Percentiles rank a stretch among this genome's conserved stretches.
These are phyloP conservation scores for Machimus atricapillus DNA, from an alignment of 2,888 invertebrate species.

Conservation along the genomic window DNA sequence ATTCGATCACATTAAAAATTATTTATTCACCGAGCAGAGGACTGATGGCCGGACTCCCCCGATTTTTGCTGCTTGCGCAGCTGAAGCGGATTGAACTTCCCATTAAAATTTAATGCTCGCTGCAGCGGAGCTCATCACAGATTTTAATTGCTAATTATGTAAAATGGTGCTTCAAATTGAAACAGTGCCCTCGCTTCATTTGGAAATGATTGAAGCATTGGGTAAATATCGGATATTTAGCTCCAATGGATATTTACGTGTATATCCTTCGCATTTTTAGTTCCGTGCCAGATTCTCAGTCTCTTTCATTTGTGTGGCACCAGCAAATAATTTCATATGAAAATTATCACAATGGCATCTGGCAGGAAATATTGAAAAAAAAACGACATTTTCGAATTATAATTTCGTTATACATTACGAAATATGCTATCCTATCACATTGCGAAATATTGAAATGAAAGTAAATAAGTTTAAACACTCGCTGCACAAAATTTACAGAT, in stretches of 20 bases:
- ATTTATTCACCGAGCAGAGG: not conserved
- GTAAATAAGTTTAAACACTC: conserved; percentile 38
- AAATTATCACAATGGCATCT: not conserved
- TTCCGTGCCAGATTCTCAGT: not conserved
- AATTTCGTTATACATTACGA: conserved; percentile 11
- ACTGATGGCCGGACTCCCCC: not conserved
- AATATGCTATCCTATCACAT: not conserved
- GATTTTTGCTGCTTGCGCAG: not conserved
- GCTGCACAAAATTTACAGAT: conserved; percentile 10
- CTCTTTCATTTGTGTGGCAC: not conserved
- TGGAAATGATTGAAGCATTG: conserved; percentile 9
- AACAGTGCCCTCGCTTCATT: conserved; percentile 16
- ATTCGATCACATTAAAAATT: not conserved
- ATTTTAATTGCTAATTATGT: conserved; percentile 34
- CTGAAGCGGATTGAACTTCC: not conserved
- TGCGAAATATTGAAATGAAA: conserved; percentile 16
- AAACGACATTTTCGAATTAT: not conserved
- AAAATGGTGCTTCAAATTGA: not conserved
- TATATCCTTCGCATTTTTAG: not conserved
- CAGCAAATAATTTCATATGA: not conserved
- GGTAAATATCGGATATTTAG: conserved; percentile 3
- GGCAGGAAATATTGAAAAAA: not conserved
- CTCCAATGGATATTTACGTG: not conserved
- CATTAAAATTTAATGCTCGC: conserved; percentile 28
- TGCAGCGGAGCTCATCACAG: not conserved